Percentiles rank a stretch among this genome's conserved stretches.
Evolutionary conservation across 2,888 invertebrate genomes (phyloP).

Genomic region (Oxyscelio sp.): DNA sequence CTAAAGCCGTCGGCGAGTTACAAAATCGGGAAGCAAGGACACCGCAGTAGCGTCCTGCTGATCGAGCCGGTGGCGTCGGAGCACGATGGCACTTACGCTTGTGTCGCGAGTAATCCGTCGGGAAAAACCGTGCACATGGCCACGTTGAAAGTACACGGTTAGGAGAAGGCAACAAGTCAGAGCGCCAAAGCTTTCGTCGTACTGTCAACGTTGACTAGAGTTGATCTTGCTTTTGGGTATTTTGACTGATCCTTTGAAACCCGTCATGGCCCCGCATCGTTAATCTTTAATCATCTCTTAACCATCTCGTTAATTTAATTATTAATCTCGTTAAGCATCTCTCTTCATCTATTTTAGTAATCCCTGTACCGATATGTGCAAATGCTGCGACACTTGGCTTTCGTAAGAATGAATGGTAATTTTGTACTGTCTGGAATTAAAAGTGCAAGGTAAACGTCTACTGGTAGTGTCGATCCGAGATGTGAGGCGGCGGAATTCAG

Average conservation of each 20-base stretch:
- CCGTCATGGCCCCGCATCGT: slow-evolving; percentile 37
- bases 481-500: too few relatives aligned
- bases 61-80: slow-evolving; percentile 88
- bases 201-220: slow-evolving; percentile 41
- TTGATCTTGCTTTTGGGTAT: slow-evolving; percentile 39
- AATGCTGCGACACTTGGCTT: slow-evolving; percentile 51
- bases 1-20: slow-evolving; percentile 86
- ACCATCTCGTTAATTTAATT: too few relatives aligned
- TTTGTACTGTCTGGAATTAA: slow-evolving; percentile 52
- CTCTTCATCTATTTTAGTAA: slow-evolving; percentile 46
- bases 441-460: neutral
- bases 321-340: too few relatives aligned
- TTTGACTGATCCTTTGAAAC: slow-evolving; percentile 34
- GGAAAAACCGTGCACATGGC: slow-evolving; percentile 89
- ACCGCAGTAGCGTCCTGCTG: slow-evolving; percentile 88
- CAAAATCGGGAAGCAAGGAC: slow-evolving; percentile 86
- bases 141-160: slow-evolving; percentile 91
- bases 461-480: too few relatives aligned
- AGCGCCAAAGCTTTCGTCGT: slow-evolving; percentile 58
- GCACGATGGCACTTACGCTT: slow-evolving; percentile 90
- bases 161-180: slow-evolving; percentile 81
- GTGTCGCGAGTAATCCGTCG: slow-evolving; percentile 90
- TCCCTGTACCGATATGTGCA: slow-evolving; percentile 34
- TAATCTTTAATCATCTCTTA: too few relatives aligned
- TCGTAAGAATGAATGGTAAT: slow-evolving; percentile 52